Base-by-base conservation (phyloP, 2,113 vertebrate species). In the Pseudorhombus dupliciocellatus region DNA sequence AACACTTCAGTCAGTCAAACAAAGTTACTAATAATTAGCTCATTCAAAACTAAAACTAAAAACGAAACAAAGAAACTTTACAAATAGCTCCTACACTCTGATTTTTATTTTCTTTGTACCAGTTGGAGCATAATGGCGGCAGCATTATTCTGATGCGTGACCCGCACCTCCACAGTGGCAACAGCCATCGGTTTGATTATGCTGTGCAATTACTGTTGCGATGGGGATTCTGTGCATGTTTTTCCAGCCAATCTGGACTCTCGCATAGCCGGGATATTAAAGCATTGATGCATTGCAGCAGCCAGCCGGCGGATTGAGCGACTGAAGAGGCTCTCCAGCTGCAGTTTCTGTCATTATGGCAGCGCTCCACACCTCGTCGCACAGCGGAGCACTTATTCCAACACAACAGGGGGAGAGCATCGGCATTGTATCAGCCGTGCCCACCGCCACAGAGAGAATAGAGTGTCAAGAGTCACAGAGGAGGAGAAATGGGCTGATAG, bases 331-430 rank as follows among this genome's bases (percentile, higher is more conserved):
- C 73, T 84, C 80, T 84, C 87, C 79, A 77, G 72, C 84, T 82
- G 83, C 79, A 86, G 83, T 60, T 71, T 66, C 76, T 84, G 73
- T 88, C 84, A 84, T 89, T 88, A 88, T 75, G 51, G 73, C 80
- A 57, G 51, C 53, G 63, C 84, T 86, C 68, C 84, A 81, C 81
- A 89, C 82, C 82, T 86, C 76, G 66, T 70, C 66, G 68, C 86
- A 77, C 84, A 78, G 48, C 72, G 65, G 67, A 86, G 80, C 81
- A 77, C 83, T 89, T 89, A 85, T 77, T 88, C 84, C 84, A 80
- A 78, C 83, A 79, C 83, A 75, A 86, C 69, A 62, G 87, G 66
- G 46, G 60, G 73, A 81, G 70, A 81, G 80, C 78, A 84, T 82
- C 84, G 74, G 77, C 82, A 55, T 84, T 87, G 72, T 73, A 84